Evolutionary conservation across 1,140 invertebrate genomes (phyloP), one percentile per base, ranked within the genome.

Genomic region (Leguminivora glycinivorella): DNA sequence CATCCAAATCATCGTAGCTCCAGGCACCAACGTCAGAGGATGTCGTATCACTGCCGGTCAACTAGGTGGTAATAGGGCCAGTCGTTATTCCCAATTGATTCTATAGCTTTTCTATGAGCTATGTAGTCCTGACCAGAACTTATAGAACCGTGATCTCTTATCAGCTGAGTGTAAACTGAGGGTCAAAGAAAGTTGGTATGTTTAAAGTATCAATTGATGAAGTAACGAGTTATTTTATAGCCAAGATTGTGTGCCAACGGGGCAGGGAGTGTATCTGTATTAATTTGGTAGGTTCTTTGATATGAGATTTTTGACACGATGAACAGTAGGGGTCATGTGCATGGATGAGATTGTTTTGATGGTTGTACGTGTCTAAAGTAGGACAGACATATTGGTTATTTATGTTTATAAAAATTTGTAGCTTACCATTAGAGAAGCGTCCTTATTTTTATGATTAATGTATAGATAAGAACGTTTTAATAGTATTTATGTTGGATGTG

Each of bases 41-140:
- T 67, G 70, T 70, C 68, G 71, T 26, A 60, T 47, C 69, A 70
- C 43, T 25, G 22, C 29, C 29, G n/a, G 63, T 68, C 58, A 75
- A 73, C 70, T 63, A 63, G 58, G 58, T 63, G 31, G 40, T 68
- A 34, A 72, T 74, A 70, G 40, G 68, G 22, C 63, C 26, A 66
- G 68, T 79, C 76, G 58, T 63, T 56, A 73, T 67, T 74, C 60
- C 19, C 77, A 81, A 80, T 83, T 79, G 76, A 70, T 76, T 75
- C 73, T 75, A 79, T 78, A 67, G 76, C 71, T 80, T 80, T 80
- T 78, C 78, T 78, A 78, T 77, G 66, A 78, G 56, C 79, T 70
- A 74, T 70, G 38, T 72, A 72, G 26, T 29, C 22, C 26, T 1
- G 1, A 19, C 58, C 58, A 34, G 29, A n/a, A 31, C 6, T 14